Conservation (phyloP, 2,797 vertebrate genomes). For the Trachops cirrhosus region DNA sequence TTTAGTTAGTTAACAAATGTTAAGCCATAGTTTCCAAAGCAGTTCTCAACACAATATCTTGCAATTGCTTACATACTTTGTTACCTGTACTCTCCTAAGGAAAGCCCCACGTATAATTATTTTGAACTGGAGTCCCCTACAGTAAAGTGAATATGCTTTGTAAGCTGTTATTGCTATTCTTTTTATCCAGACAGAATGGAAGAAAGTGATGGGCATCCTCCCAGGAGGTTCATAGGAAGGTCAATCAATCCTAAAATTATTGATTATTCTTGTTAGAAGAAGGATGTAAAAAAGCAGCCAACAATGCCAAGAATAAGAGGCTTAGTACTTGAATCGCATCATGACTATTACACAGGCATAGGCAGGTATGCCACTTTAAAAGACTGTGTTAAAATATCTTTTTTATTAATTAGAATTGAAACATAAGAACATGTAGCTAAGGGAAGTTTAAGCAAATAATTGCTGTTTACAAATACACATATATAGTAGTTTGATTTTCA, state of each 20-base stretch:
- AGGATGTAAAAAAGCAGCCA: background rate
- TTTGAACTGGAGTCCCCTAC: background rate
- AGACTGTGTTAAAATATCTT: background rate
- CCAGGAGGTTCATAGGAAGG: background rate
- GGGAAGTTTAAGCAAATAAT: background rate
- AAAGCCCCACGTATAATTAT: background rate
- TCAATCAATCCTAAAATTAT: background rate
- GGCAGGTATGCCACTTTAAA: background rate
- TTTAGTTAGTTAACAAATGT: constrained; percentile 1
- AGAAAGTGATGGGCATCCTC: background rate
- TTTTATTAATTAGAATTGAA: background rate
- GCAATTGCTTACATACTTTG: background rate
- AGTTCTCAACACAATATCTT: background rate
- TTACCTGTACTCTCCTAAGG: background rate
- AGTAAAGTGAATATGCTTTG: background rate
- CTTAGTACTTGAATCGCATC: background rate
- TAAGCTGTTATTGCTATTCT: background rate
- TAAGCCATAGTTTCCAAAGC: background rate
- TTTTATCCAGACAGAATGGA: background rate
- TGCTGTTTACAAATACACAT: background rate
- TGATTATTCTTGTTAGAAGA: background rate
- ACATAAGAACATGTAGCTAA: background rate
- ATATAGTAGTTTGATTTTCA: background rate
- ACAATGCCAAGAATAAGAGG: background rate
- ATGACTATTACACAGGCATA: background rate